Conservation (phyloP, 2,113 vertebrate species). For the Chamaetylas fuelleborni region DNA sequence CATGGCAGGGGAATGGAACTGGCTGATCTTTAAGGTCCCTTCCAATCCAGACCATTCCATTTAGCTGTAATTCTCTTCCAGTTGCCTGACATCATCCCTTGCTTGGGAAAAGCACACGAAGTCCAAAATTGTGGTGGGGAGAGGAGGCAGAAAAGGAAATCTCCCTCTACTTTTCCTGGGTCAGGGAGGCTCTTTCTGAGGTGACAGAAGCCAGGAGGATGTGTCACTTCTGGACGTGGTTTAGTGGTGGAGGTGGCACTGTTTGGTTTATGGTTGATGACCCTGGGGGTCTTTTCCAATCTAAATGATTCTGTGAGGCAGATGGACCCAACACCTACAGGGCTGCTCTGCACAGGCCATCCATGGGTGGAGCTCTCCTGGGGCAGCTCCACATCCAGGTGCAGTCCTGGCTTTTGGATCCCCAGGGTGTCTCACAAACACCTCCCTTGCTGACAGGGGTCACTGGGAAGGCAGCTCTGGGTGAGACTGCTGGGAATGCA, state of each 20-base stretch:
- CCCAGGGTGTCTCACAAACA: neutral
- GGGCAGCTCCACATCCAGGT: neutral
- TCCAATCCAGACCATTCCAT: neutral
- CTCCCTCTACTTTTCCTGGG: neutral
- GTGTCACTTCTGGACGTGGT: neutral
- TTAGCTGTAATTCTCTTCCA: neutral
- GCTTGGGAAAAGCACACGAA: neutral
- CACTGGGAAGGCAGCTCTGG: neutral
- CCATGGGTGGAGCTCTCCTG: rapidly evolving
- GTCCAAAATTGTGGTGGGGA: neutral
- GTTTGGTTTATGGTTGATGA: neutral
- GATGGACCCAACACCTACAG: rapidly evolving
- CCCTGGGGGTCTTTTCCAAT: neutral
- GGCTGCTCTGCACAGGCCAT: neutral
- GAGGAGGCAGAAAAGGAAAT: neutral
- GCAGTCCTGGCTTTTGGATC: neutral
- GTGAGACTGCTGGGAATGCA: neutral
- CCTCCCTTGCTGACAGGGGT: rapidly evolving
- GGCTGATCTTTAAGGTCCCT: neutral
- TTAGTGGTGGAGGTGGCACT: neutral
- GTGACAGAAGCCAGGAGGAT: neutral
- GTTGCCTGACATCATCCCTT: neutral
- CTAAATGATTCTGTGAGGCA: neutral
- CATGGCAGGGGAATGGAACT: neutral
- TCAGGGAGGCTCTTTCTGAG: neutral